phyloP scores from a whole-genome alignment of 2,113 vertebrate species.

The Gavialis gangeticus region DNA sequence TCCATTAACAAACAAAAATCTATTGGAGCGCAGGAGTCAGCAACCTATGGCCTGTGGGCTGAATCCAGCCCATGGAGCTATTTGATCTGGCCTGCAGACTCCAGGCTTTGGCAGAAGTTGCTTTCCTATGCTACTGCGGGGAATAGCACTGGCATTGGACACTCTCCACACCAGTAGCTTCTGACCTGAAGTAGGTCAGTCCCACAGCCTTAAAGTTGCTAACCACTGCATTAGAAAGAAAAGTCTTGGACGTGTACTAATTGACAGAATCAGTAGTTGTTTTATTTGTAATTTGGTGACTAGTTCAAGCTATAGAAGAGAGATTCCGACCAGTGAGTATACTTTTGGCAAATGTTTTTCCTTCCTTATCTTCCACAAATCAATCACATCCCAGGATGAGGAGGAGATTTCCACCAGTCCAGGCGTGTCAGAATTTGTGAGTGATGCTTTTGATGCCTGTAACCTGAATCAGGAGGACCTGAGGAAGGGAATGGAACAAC shows the following conservation, averaged over 20 bases:
- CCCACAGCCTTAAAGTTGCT: too few relatives aligned
- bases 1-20: not conserved
- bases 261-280: not conserved
- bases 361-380: not conserved
- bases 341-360: not conserved
- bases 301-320: not conserved
- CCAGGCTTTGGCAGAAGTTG: too few relatives aligned
- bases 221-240: not conserved
- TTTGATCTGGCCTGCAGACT: too few relatives aligned
- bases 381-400: constrained; percentile 83
- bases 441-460: constrained; percentile 92
- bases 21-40: too few relatives aligned
- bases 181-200: too few relatives aligned
- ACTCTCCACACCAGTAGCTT: too few relatives aligned
- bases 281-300: not conserved
- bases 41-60: too few relatives aligned
- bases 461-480: constrained; percentile 93
- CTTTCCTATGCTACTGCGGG: too few relatives aligned
- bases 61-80: too few relatives aligned
- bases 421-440: constrained; percentile 95
- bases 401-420: constrained; percentile 97
- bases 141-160: too few relatives aligned
- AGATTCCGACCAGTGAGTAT: not conserved
- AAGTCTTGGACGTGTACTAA: not conserved
- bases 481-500: constrained; percentile 97